Evolutionary conservation across 2,113 vertebrate genomes (phyloP).

Genomic region (Lepus europaeus): DNA sequence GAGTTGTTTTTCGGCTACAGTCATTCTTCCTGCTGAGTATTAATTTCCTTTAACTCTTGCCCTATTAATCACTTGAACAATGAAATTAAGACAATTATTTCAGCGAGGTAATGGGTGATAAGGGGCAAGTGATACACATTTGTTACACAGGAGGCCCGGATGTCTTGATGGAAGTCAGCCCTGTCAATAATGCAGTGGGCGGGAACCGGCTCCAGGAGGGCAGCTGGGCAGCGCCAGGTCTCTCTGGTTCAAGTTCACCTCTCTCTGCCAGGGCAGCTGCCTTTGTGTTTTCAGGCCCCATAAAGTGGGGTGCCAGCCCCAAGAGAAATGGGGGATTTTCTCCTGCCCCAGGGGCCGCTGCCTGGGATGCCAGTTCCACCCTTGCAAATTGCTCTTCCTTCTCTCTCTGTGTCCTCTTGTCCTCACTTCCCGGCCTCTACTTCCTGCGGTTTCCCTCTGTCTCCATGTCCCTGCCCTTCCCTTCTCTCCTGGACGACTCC

Average conservation of each 20-base stretch:
- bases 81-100: constrained; percentile 91
- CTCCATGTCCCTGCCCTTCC: too few relatives aligned
- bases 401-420: neutral
- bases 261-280: constrained; percentile 31
- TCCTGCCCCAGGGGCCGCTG: neutral
- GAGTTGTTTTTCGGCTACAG: constrained; percentile 81
- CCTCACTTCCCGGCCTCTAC: neutral
- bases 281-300: constrained; percentile 39
- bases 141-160: constrained; percentile 82
- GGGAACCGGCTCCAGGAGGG: constrained; percentile 75
- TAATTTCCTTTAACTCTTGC: constrained; percentile 88
- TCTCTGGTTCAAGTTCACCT: constrained; percentile 76
- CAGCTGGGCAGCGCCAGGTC: constrained; percentile 54
- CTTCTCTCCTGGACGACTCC: neutral
- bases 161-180: constrained; percentile 84
- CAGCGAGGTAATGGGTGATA: constrained; percentile 89
- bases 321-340: constrained; percentile 60
- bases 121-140: constrained; percentile 85
- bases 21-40: constrained; percentile 86
- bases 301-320: constrained; percentile 52
- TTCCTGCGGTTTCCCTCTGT: neutral
- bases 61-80: constrained; percentile 92
- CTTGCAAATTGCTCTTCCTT: neutral
- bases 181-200: constrained; percentile 87
- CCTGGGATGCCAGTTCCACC: neutral